Percentiles rank a stretch among this genome's conserved stretches.
Evolutionary conservation across 23 tunicate genomes (phyloP).

Genomic region (Halocynthia aurantium): DNA sequence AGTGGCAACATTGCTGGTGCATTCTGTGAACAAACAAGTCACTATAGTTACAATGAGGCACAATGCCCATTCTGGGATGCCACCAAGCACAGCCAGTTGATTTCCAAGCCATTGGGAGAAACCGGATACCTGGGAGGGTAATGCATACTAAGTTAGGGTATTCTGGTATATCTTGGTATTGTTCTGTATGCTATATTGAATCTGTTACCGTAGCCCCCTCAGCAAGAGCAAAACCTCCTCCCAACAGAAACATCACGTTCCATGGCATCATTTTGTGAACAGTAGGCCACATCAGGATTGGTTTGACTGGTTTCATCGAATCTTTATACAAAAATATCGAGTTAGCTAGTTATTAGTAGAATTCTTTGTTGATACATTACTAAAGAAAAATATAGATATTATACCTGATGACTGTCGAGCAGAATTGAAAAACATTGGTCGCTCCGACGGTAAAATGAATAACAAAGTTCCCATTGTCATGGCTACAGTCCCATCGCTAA

Average conservation of each 20-base stretch:
- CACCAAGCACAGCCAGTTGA: slow-evolving; percentile 44
- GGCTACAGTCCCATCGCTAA: slow-evolving; percentile 38
- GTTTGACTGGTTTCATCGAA: slow-evolving; percentile 16
- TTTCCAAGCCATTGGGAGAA: slow-evolving; percentile 86
- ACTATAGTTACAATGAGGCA: slow-evolving; percentile 76
- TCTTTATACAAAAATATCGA: neutral
- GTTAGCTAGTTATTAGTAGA: too few species aligned
- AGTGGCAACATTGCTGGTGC: slow-evolving; percentile 86
- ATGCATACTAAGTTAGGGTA: neutral
- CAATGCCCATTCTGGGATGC: slow-evolving; percentile 71
- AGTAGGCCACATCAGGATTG: slow-evolving; percentile 34
- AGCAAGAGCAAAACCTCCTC: slow-evolving; percentile 74
- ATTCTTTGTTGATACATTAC: too few species aligned
- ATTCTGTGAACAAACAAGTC: slow-evolving; percentile 87
- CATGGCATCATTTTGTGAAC: slow-evolving; percentile 48
- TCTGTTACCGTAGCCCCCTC: slow-evolving; percentile 55
- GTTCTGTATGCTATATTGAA: too few species aligned
- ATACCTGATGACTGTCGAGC: too few species aligned
- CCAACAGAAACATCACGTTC: slow-evolving; percentile 49
- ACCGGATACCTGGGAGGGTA: slow-evolving; percentile 56
- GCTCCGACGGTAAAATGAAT: slow-evolving; percentile 18
- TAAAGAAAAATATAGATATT: too few species aligned
- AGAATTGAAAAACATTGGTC: slow-evolving; percentile 20
- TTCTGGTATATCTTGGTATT: too few species aligned
- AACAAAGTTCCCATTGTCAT: slow-evolving; percentile 26